A percentile compares a stretch with the other conserved stretches of the same genome.
phyloP scores from a whole-genome alignment of 2,888 invertebrate species.

The Meiosimyza platycephala region DNA sequence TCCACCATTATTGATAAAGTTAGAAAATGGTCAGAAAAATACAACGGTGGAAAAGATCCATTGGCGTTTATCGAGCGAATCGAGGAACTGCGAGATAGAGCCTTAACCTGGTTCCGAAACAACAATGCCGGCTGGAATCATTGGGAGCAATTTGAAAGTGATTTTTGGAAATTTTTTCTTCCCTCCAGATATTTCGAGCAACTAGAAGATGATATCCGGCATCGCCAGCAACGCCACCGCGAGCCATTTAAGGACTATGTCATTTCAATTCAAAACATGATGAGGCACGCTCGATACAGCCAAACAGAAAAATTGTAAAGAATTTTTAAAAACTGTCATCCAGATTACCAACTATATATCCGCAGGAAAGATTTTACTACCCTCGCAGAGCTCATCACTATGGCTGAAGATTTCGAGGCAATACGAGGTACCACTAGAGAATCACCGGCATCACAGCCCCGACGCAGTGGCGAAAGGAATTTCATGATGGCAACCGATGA shows the following conservation, averaged over 20 bases:
- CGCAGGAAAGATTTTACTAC: constrained; percentile 24
- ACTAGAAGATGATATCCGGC: constrained; percentile 26
- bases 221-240: background rate
- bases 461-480: background rate
- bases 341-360: too few relatives aligned
- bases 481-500: background rate
- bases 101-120: too few relatives aligned
- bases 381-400: background rate
- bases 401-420: constrained; percentile 8
- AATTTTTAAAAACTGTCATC: constrained; percentile 15
- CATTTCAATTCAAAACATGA: background rate
- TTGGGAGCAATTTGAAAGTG: too few relatives aligned
- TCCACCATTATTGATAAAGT: too few relatives aligned
- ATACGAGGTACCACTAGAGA: background rate
- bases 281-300: background rate
- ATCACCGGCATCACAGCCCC: background rate
- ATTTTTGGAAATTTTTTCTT: constrained; percentile 22
- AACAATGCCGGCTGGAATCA: too few relatives aligned
- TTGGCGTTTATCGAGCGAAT: too few relatives aligned
- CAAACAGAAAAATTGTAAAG: constrained; percentile 25
- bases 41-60: too few relatives aligned
- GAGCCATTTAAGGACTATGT: constrained; percentile 20
- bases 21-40: too few relatives aligned
- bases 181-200: constrained; percentile 17
- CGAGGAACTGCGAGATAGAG: too few relatives aligned